Percentiles rank a stretch among this genome's conserved stretches.
phyloP scores from a whole-genome alignment of 2,113 vertebrate genomes.

The Scartelaos histophorus region DNA sequence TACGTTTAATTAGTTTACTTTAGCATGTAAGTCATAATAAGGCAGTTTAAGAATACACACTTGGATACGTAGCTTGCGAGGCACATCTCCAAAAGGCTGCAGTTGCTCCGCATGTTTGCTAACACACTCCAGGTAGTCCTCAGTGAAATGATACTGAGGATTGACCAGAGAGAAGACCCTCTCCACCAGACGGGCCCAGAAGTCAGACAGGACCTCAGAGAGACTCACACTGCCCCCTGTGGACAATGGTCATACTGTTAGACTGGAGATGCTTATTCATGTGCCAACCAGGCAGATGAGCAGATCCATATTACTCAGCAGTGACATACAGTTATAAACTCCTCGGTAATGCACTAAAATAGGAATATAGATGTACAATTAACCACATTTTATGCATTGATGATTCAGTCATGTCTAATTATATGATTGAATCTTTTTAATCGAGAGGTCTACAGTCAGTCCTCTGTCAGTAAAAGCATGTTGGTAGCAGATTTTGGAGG shows the following conservation, averaged over 20 bases:
- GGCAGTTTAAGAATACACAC: slow-evolving; percentile 56
- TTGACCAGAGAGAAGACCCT: slow-evolving; percentile 86
- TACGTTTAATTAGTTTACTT: neutral
- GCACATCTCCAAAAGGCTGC: slow-evolving; percentile 86
- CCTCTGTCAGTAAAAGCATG: too few species aligned
- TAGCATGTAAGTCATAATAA: neutral
- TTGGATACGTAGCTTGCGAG: slow-evolving; percentile 83
- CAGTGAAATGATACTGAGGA: slow-evolving; percentile 85
- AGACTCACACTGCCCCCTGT: slow-evolving; percentile 79
- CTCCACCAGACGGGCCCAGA: slow-evolving; percentile 87
- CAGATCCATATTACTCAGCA: neutral
- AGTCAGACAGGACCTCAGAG: slow-evolving; percentile 84
- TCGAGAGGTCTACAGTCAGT: too few species aligned
- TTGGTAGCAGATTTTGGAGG: too few species aligned
- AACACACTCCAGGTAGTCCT: slow-evolving; percentile 88
- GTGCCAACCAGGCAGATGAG: too few species aligned
- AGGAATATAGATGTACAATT: neutral
- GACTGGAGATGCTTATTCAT: neutral
- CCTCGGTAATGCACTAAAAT: neutral
- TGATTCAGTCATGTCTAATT: too few species aligned
- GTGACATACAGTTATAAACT: neutral
- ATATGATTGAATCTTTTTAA: too few species aligned
- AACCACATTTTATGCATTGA: too few species aligned
- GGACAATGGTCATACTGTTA: neutral
- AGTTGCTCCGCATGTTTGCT: slow-evolving; percentile 82